These are phyloP conservation scores for Apocrypta bakeri DNA, from an alignment of 1,140 invertebrate species.

Conservation along the genomic window DNA sequence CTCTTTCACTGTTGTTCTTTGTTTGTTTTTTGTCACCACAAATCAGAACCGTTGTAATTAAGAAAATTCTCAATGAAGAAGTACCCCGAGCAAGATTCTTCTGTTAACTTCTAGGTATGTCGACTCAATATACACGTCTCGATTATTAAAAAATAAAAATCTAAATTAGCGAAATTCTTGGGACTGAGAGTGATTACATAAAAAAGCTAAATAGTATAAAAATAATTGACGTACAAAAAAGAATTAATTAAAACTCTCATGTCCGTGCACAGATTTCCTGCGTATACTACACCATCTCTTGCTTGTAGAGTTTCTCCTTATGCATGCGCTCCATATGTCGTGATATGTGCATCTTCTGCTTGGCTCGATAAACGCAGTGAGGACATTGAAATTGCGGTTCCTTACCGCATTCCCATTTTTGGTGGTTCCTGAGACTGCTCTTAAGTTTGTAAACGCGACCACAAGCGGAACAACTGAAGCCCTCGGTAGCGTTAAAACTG, in stretches of 20 bases:
- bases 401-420: slow-evolving; percentile 92
- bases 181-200: slow-evolving; percentile 20
- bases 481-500: slow-evolving; percentile 62
- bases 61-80: neutral
- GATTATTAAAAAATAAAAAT: slow-evolving; percentile 9
- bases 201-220: neutral
- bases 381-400: slow-evolving; percentile 89
- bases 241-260: neutral
- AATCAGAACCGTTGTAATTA: neutral
- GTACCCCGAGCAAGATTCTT: slow-evolving; percentile 21
- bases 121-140: neutral
- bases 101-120: neutral
- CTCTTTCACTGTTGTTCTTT: too few relatives aligned
- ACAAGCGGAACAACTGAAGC: slow-evolving; percentile 85
- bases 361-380: slow-evolving; percentile 87
- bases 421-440: slow-evolving; percentile 88
- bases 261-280: neutral
- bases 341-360: slow-evolving; percentile 90
- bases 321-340: slow-evolving; percentile 92
- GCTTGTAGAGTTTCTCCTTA: slow-evolving; percentile 80
- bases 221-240: neutral
- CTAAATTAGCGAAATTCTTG: slow-evolving; percentile 14
- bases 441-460: slow-evolving; percentile 89
- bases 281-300: slow-evolving; percentile 59
- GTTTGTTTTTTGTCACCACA: neutral